A percentile compares a stretch with the other conserved stretches of the same genome.
phyloP scores from a whole-genome alignment of 2,797 vertebrate genomes.

The Channallabes apus region DNA sequence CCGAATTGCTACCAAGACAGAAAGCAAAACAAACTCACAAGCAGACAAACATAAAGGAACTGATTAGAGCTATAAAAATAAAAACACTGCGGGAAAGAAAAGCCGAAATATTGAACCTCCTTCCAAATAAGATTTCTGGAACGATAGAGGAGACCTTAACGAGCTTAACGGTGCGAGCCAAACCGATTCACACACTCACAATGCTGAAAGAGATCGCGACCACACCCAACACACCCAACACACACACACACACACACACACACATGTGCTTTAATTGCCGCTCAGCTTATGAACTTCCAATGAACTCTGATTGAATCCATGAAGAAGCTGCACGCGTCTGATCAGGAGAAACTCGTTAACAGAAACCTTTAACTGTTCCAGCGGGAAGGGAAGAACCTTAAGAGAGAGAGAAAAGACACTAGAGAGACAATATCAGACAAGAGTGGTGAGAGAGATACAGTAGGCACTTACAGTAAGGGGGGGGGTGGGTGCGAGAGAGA shows the following conservation, averaged over 20 bases:
- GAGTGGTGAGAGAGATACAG: background rate
- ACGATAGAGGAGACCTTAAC: slow-evolving; percentile 36
- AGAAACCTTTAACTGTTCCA: background rate
- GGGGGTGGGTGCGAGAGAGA: background rate
- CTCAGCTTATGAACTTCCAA: background rate
- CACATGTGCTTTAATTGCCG: slow-evolving; percentile 22
- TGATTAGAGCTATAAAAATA: slow-evolving; percentile 33
- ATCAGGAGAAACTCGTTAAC: background rate
- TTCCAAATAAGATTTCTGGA: slow-evolving; percentile 9
- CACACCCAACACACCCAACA: slow-evolving; percentile 19
- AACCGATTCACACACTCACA: slow-evolving; percentile 46
- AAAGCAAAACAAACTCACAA: slow-evolving; percentile 42
- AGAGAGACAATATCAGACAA: background rate
- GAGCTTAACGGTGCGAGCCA: slow-evolving; percentile 25
- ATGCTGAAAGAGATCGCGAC: background rate
- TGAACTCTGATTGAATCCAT: slow-evolving; percentile 10
- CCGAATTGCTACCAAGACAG: slow-evolving; percentile 26
- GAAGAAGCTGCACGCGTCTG: background rate
- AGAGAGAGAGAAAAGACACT: background rate
- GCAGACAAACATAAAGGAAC: slow-evolving; percentile 32
- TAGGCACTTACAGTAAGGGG: no score
- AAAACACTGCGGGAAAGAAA: background rate
- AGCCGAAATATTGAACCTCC: background rate
- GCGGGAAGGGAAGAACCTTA: background rate
- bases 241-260: slow-evolving; percentile 14